phyloP scores from a whole-genome alignment of 2,113 vertebrate genomes.

The Rhagologus leucostigma region DNA sequence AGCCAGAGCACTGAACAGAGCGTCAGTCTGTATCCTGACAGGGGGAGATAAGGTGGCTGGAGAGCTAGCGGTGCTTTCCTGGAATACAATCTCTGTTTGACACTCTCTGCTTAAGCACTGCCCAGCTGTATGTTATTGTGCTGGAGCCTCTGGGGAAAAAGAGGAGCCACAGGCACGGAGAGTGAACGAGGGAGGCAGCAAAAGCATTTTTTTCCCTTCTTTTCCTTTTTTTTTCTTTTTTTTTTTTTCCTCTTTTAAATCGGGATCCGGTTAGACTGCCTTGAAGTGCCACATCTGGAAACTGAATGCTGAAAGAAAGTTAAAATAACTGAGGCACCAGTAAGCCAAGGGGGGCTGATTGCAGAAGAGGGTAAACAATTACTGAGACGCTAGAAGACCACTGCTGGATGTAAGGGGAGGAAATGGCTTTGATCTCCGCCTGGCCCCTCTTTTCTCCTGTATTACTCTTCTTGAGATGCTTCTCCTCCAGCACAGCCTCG shows the following conservation, averaged over 20 bases:
- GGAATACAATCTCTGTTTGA: constrained; percentile 60
- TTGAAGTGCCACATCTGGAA: constrained; percentile 71
- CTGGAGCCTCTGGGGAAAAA: constrained; percentile 64
- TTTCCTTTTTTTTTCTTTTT: not conserved
- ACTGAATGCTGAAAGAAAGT: constrained; percentile 56
- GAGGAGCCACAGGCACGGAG: constrained; percentile 54
- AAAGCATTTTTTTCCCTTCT: constrained; percentile 11
- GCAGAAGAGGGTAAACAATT: constrained; percentile 48
- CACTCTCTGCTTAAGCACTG: constrained; percentile 58
- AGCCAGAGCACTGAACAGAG: constrained; percentile 51
- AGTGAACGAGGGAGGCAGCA: constrained; percentile 54
- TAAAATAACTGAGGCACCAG: constrained; percentile 60
- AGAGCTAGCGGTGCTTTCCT: constrained; percentile 45
- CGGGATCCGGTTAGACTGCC: constrained; percentile 46
- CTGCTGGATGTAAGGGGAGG: constrained; percentile 62
- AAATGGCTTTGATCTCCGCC: constrained; percentile 71
- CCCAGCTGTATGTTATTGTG: constrained; percentile 66
- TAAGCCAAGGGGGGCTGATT: constrained; percentile 46
- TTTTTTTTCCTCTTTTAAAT: not conserved
- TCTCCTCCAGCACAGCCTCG: constrained; percentile 54
- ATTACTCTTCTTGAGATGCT: constrained; percentile 63
- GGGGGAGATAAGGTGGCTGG: constrained; percentile 64
- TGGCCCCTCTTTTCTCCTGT: constrained; percentile 58
- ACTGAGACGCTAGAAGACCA: constrained; percentile 36
- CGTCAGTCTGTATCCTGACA: constrained; percentile 62